A percentile compares a stretch with the other conserved stretches of the same genome.
phyloP scores from a whole-genome alignment of 2,113 vertebrate species.

The Caretta caretta region DNA sequence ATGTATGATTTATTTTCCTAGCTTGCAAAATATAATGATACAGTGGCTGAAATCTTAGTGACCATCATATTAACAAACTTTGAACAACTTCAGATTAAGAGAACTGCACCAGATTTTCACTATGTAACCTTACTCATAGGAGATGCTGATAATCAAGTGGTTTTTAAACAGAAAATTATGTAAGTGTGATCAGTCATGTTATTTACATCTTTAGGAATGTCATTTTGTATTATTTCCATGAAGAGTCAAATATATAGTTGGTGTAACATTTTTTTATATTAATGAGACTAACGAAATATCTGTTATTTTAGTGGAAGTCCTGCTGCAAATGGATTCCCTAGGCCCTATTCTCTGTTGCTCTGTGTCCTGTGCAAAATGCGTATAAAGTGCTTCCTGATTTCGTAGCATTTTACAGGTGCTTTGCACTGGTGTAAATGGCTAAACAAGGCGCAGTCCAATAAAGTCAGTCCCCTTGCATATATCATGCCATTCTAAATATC shows the following conservation, averaged over 20 bases:
- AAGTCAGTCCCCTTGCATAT: background rate
- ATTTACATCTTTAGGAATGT: background rate
- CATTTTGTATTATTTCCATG: background rate
- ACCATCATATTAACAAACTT: conserved; percentile 90
- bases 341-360: background rate
- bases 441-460: background rate
- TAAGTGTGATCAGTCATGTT: conserved; percentile 65
- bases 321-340: background rate
- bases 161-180: conserved; percentile 92
- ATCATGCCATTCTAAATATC: background rate
- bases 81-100: conserved; percentile 86
- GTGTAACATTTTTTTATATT: background rate
- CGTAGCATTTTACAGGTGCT: conserved; percentile 2
- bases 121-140: conserved; percentile 89
- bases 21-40: conserved; percentile 88
- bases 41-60: conserved; percentile 88
- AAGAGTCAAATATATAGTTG: background rate
- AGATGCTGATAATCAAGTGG: conserved; percentile 89
- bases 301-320: background rate
- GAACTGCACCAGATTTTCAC: conserved; percentile 90
- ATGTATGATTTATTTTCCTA: conserved; percentile 63
- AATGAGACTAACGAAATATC: background rate
- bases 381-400: conserved; percentile 14
- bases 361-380: background rate
- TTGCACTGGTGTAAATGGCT: background rate